Conservation (phyloP, 2,797 vertebrate genomes). For the Sebastes taczanowskii region DNA sequence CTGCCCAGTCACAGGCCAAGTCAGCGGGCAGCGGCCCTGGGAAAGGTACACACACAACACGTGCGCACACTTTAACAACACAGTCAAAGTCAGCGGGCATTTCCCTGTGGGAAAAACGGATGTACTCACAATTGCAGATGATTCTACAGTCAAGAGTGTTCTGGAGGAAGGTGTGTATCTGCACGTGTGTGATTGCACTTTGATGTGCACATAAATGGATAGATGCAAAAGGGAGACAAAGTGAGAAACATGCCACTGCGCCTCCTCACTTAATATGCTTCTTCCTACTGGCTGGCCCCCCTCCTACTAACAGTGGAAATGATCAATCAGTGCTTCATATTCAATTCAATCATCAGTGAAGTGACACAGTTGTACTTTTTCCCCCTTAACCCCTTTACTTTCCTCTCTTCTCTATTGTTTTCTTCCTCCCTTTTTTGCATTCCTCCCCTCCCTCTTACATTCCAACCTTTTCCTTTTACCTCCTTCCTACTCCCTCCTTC, state of each 20-base stretch:
- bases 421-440: background rate
- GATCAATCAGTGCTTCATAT: conserved; percentile 26
- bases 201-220: conserved; percentile 32
- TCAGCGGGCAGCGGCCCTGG: conserved; percentile 90
- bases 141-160: conserved; percentile 46
- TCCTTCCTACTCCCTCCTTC: background rate
- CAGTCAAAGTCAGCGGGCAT: conserved; percentile 37
- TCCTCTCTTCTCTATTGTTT: background rate
- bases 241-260: conserved; percentile 45
- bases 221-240: conserved; percentile 33
- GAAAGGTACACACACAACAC: conserved; percentile 88
- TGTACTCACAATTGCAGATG: conserved; percentile 58
- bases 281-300: conserved; percentile 70
- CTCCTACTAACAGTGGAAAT: conserved; percentile 69
- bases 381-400: conserved; percentile 19
- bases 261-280: conserved; percentile 67
- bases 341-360: conserved; percentile 4
- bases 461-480: background rate
- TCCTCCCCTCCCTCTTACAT: background rate
- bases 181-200: conserved; percentile 60
- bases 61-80: conserved; percentile 21
- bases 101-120: conserved; percentile 25
- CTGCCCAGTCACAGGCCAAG: conserved; percentile 94
- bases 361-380: conserved; percentile 18
- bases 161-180: conserved; percentile 64